These are phyloP conservation scores for Eriocheir sinensis DNA, from an alignment of 1,140 invertebrate genomes.

Conservation along the genomic window DNA sequence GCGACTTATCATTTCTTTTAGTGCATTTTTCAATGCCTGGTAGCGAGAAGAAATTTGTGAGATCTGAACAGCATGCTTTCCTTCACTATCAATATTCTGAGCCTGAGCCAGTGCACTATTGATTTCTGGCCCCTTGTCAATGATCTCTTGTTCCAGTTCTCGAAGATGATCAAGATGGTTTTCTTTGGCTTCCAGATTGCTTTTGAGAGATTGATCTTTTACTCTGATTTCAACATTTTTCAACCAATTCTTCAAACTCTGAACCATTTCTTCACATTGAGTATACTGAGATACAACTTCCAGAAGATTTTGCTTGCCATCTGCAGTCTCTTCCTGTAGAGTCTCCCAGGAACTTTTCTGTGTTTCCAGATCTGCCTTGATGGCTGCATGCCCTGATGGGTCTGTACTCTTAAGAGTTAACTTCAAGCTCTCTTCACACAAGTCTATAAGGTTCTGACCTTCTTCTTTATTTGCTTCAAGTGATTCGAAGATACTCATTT, in stretches of 20 bases:
- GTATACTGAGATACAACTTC: constrained; percentile 89
- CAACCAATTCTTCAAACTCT: constrained; percentile 91
- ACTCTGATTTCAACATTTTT: constrained; percentile 91
- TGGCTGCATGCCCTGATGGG: constrained; percentile 87
- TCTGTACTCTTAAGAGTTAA: constrained; percentile 90
- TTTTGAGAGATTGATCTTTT: constrained; percentile 95
- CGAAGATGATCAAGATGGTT: constrained; percentile 91
- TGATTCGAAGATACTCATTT: constrained; percentile 88
- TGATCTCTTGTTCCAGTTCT: constrained; percentile 88
- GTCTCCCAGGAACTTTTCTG: constrained; percentile 88
- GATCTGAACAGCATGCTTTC: constrained; percentile 88
- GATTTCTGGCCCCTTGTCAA: constrained; percentile 88
- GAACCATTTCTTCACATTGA: constrained; percentile 89
- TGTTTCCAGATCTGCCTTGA: constrained; percentile 89
- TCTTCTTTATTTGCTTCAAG: constrained; percentile 88
- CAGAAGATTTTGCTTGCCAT: constrained; percentile 82
- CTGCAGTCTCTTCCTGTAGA: constrained; percentile 71
- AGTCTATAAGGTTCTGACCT: constrained; percentile 88
- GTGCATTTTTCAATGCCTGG: constrained; percentile 91
- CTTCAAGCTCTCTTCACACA: constrained; percentile 88
- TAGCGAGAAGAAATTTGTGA: constrained; percentile 92
- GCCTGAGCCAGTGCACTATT: constrained; percentile 87
- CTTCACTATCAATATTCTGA: constrained; percentile 88
- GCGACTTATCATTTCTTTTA: constrained; percentile 84
- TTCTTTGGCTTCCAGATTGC: constrained; percentile 90